phyloP scores from a whole-genome alignment of 2,113 vertebrate genomes.

The Mungos mungo region DNA sequence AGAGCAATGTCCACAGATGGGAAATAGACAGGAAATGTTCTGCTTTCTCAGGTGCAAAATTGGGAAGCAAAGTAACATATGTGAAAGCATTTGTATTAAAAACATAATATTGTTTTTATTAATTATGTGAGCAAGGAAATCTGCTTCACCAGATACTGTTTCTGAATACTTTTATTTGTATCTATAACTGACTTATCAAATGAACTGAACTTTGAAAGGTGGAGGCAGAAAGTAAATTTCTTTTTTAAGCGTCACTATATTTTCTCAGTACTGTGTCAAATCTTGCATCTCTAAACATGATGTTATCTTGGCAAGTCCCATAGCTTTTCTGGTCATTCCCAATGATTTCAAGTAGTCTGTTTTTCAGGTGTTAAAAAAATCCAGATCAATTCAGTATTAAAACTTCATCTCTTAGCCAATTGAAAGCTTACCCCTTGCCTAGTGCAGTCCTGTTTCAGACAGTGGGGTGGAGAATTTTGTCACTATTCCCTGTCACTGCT shows the following conservation, averaged over 20 bases:
- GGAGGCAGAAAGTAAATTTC: not conserved
- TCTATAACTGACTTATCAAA: not conserved
- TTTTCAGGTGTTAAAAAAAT: conserved; percentile 5
- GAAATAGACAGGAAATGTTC: not conserved
- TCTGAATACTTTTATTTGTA: not conserved
- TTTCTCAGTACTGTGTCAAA: not conserved
- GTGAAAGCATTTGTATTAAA: not conserved
- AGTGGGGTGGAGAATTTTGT: not conserved
- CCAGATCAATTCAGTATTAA: not conserved
- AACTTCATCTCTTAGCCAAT: not conserved
- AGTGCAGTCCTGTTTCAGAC: not conserved
- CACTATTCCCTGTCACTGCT: not conserved
- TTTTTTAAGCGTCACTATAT: not conserved
- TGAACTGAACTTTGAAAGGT: not conserved
- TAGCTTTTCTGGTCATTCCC: not conserved
- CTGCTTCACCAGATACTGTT: not conserved
- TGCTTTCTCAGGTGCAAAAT: conserved; percentile 23
- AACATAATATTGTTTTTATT: not conserved
- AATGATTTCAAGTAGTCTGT: not conserved
- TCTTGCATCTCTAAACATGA: not conserved
- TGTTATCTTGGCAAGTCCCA: not conserved
- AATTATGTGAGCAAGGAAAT: not conserved
- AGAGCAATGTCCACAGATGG: not conserved
- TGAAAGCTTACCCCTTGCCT: not conserved
- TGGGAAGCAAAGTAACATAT: not conserved